Base-by-base conservation (phyloP, 2,113 vertebrate genomes). In the Psephotus haematonotus region DNA sequence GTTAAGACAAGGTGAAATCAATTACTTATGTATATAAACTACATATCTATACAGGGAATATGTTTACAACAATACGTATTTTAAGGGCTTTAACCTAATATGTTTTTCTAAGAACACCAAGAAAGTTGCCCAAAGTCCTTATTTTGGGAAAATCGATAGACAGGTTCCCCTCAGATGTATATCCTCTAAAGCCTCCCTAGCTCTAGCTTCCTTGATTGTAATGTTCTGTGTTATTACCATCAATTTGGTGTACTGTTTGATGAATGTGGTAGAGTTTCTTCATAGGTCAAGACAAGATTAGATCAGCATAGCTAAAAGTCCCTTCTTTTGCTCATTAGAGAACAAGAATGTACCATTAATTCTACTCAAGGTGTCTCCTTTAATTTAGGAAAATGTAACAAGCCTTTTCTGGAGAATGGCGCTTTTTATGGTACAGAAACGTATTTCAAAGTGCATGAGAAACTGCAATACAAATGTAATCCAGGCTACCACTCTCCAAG, bases 331-430 rank as follows among this genome's bases (percentile, higher is more conserved):
- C 16, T 43, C 52, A 17, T 39, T 5, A 15, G 9, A 82, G 33
- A 92, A 47, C 8, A 52, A 69, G 82, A 44, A 43, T 8, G 44
- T 17, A 91, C 59, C 15, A 1, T 78, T 49, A 37, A 24, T 67
- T 72, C 53, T 86, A 87, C 33, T 35, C 53, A 93, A 86, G 8
- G 25, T 81, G 33, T 78, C 49, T 95, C 57, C 33, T 68, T 84
- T 70, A 19, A 24, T 78, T 78, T 77, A 98, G 98, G 92, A 95
- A 98, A 98, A 94, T 98, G 98, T 63, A 52, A 29, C 33, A 98
- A 95, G 52, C 98, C 98, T 86, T 46, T 82, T 44, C 33, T 98
- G 74, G 93, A 63, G 69, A 97, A 98, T 43, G 98, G 98, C 5
- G 53, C 91, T 57, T 82, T 98, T 69, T 86, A 95, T 3, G 72